Evolutionary conservation across 1,140 invertebrate species (phyloP).

Genomic region (Melipona quadrifasciata): DNA sequence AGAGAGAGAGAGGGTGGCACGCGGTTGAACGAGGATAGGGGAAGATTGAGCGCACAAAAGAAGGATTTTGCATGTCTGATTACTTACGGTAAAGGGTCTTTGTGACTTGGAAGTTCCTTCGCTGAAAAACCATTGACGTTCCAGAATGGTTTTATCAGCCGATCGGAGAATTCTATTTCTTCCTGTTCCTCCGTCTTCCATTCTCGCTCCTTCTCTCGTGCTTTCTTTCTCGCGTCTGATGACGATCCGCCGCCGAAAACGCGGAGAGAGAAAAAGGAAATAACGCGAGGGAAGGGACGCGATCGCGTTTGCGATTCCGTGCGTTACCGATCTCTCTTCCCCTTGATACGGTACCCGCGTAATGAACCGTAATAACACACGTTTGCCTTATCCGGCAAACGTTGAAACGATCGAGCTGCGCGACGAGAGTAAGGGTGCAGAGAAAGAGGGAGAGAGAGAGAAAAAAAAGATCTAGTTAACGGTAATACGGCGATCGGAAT

Average conservation of each 20-base stretch:
- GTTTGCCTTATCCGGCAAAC: conserved; percentile 1
- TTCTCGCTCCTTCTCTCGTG: too few relatives aligned
- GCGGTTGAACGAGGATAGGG: conserved; percentile 28
- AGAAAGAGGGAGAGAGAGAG: neutral
- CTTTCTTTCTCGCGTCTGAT: neutral
- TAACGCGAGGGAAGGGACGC: neutral
- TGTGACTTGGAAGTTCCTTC: conserved; percentile 60
- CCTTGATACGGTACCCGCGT: neutral
- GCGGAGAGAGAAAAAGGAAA: neutral
- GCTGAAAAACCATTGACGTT: conserved; percentile 62
- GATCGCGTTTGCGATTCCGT: conserved; percentile 13
- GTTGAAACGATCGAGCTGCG: neutral
- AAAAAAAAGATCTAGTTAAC: neutral
- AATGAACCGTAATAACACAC: conserved; percentile 26
- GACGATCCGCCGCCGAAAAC: neutral
- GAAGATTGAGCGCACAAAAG: conserved; percentile 56
- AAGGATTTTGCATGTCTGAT: conserved; percentile 70
- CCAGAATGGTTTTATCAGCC: conserved; percentile 48
- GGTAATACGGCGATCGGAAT: conserved; percentile 42
- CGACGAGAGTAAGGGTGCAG: neutral
- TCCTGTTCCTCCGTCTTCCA: neutral
- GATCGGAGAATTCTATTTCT: conserved; percentile 44
- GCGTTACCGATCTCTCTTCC: neutral
- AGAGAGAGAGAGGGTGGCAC: neutral
- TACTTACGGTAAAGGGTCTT: conserved; percentile 65